phyloP scores from a whole-genome alignment of 2,888 invertebrate genomes.

The Oscheius sp. region DNA sequence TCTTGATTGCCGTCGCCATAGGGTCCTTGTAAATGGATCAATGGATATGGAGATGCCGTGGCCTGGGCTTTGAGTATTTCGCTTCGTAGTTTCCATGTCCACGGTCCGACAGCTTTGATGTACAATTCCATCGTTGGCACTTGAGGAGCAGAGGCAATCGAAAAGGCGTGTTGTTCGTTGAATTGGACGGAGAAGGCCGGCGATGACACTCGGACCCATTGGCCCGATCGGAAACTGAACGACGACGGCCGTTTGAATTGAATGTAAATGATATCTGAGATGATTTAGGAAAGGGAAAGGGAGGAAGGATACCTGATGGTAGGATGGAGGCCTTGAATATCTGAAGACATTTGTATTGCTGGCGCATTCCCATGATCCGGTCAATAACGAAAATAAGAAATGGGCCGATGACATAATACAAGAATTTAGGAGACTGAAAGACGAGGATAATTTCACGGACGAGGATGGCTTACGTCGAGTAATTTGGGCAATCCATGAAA shows the following conservation, averaged over 20 bases:
- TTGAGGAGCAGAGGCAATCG: constrained; percentile 93
- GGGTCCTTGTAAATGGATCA: constrained; percentile 86
- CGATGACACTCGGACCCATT: constrained; percentile 85
- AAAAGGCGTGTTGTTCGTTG: constrained; percentile 91
- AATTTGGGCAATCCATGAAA: constrained; percentile 90
- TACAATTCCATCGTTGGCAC: constrained; percentile 93
- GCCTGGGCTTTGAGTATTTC: constrained; percentile 63
- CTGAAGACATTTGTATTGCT: constrained; percentile 80
- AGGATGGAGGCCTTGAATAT: constrained; percentile 91
- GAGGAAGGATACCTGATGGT: constrained; percentile 79
- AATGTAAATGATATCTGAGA: constrained; percentile 77
- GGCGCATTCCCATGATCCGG: constrained; percentile 80
- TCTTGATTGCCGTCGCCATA: constrained; percentile 94
- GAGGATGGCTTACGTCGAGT: constrained; percentile 81
- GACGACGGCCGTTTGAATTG: constrained; percentile 95
- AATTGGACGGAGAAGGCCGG: constrained; percentile 89
- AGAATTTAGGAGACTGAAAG: constrained; percentile 82
- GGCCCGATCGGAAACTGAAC: constrained; percentile 82
- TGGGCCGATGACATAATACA: constrained; percentile 92
- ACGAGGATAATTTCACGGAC: not conserved
- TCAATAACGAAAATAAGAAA: constrained; percentile 89
- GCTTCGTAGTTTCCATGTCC: constrained; percentile 91
- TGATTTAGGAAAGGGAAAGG: not conserved
- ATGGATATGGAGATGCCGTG: constrained; percentile 59
- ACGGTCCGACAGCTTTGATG: constrained; percentile 87